These are phyloP conservation scores for Acromyrmex charruanus DNA, from an alignment of 1,140 invertebrate genomes.

Conservation along the genomic window DNA sequence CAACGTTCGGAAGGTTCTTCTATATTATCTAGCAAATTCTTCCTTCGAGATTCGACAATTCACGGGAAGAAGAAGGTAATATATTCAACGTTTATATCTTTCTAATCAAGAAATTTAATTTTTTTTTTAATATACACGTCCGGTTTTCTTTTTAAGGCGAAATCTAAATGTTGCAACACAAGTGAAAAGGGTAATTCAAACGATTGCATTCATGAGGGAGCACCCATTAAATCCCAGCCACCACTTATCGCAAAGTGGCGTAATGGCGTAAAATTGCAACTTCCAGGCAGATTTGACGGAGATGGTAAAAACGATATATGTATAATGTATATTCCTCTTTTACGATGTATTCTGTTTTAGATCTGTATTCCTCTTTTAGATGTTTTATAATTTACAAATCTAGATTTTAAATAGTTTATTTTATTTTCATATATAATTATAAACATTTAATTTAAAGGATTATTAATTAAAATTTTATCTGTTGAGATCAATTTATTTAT, in stretches of 20 bases:
- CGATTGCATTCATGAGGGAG: constrained; percentile 81
- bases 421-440: constrained; percentile 32
- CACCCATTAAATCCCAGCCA: constrained; percentile 80
- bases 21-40: constrained; percentile 90
- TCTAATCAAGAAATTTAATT: not conserved
- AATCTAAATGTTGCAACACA: constrained; percentile 82
- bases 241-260: constrained; percentile 91
- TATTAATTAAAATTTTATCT: not conserved
- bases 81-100: not conserved
- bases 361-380: constrained; percentile 24
- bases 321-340: constrained; percentile 25
- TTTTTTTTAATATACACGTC: not conserved
- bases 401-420: constrained; percentile 10
- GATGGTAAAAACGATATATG: constrained; percentile 87
- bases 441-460: not conserved
- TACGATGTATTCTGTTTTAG: not conserved
- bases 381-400: not conserved
- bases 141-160: constrained; percentile 70
- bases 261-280: constrained; percentile 90
- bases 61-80: constrained; percentile 84
- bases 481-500: not conserved
- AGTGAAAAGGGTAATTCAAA: constrained; percentile 81
- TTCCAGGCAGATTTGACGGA: constrained; percentile 89
- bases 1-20: constrained; percentile 91
- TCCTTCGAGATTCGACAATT: constrained; percentile 88